Percentiles rank a stretch among this genome's conserved stretches.
Evolutionary conservation across 1,140 invertebrate species (phyloP).

Genomic region (Oryzaephilus surinamensis): DNA sequence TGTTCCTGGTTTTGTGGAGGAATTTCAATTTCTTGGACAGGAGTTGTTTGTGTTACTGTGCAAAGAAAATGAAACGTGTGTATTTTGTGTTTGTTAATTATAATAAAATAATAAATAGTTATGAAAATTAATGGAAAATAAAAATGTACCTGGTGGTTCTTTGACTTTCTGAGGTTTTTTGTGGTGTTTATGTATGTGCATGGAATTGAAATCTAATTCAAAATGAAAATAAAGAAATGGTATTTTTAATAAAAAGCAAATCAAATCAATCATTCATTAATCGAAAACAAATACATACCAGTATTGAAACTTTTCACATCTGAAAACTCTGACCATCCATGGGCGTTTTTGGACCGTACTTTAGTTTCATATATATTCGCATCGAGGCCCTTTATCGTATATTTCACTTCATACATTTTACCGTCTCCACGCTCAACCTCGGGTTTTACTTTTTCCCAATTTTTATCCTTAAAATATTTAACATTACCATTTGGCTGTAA

Average conservation of each 20-base stretch:
- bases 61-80: too few species aligned
- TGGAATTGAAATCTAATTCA: constrained; percentile 10
- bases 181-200: constrained; percentile 19
- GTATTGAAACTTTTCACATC: constrained; percentile 17
- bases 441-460: constrained; percentile 19
- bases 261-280: background rate
- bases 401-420: constrained; percentile 20
- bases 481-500: background rate
- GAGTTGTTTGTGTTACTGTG: too few species aligned
- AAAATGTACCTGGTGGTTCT: constrained; percentile 15
- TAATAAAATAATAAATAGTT: too few species aligned
- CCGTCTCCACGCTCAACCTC: constrained; percentile 16
- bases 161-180: constrained; percentile 24
- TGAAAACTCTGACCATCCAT: constrained; percentile 28
- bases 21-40: too few species aligned
- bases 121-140: constrained; percentile 3
- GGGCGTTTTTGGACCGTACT: constrained; percentile 18
- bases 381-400: constrained; percentile 17
- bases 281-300: constrained; percentile 18
- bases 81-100: too few species aligned
- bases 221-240: constrained; percentile 6
- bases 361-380: constrained; percentile 24
- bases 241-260: constrained; percentile 5
- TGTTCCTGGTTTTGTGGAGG: too few species aligned
- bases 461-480: constrained; percentile 13